phyloP scores from a whole-genome alignment of 2,888 invertebrate species.

The Blastobasis lacticolella region DNA sequence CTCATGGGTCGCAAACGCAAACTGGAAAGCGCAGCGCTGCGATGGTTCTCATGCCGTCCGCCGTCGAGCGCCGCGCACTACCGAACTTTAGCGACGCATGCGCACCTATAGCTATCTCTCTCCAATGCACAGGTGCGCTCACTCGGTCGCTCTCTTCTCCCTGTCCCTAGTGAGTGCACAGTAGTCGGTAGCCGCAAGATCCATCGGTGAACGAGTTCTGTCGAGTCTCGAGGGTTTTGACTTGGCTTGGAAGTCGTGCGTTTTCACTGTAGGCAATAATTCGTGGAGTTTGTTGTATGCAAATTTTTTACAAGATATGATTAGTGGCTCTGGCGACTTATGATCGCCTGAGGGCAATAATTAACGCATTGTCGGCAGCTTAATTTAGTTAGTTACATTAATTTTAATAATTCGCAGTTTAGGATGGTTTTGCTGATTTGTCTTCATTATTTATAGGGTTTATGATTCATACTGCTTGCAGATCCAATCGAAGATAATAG shows the following conservation, averaged over 20 bases:
- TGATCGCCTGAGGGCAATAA: slow-evolving; percentile 50
- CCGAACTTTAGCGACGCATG: slow-evolving; percentile 50
- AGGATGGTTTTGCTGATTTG: background rate
- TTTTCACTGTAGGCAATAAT: slow-evolving; percentile 55
- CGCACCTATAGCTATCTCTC: slow-evolving; percentile 42
- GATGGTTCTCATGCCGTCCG: slow-evolving; percentile 9
- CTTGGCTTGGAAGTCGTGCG: slow-evolving; percentile 42
- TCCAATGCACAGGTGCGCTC: slow-evolving; percentile 16
- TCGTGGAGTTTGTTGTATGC: slow-evolving; percentile 43
- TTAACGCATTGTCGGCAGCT: slow-evolving; percentile 46
- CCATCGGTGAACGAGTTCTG: slow-evolving; percentile 63
- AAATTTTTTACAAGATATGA: slow-evolving; percentile 55
- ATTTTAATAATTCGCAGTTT: slow-evolving; percentile 1
- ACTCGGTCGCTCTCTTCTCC: slow-evolving; percentile 20
- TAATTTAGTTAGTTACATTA: slow-evolving; percentile 20
- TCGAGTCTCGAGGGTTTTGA: slow-evolving; percentile 57
- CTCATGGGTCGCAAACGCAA: slow-evolving; percentile 58
- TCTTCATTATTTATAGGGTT: background rate
- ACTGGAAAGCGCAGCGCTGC: slow-evolving; percentile 54
- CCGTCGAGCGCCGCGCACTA: slow-evolving; percentile 50
- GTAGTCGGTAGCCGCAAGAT: slow-evolving; percentile 56
- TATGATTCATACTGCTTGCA: background rate
- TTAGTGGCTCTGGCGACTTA: slow-evolving; percentile 51
- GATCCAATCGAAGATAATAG: background rate
- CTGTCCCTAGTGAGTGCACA: slow-evolving; percentile 48